A percentile compares a stretch with the other conserved stretches of the same genome.
Evolutionary conservation across 2,797 vertebrate species (phyloP).

Genomic region (Carapus acus): DNA sequence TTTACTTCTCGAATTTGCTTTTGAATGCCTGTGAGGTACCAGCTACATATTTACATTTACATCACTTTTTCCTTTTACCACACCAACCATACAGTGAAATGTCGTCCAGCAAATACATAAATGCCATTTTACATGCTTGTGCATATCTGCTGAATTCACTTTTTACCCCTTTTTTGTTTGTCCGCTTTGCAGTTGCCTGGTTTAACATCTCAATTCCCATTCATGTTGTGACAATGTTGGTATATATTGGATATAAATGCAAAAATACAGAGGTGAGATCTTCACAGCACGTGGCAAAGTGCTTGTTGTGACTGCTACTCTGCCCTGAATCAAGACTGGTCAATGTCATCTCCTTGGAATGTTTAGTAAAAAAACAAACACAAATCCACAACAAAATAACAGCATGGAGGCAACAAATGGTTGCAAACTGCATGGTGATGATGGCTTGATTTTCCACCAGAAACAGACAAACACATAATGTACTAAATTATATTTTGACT

Average conservation of each 20-base stretch:
- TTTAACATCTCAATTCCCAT: too few species aligned
- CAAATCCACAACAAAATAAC: background rate
- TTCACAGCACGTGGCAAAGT: too few species aligned
- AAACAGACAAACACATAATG: conserved; percentile 22
- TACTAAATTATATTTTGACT: conserved; percentile 20
- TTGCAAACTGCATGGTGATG: background rate
- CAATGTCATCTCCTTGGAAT: conserved; percentile 39
- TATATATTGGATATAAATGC: too few species aligned
- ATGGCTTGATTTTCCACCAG: too few species aligned
- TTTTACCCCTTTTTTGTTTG: too few species aligned
- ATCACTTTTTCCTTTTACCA: conserved; percentile 15
- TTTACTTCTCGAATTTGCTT: background rate
- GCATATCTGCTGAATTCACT: too few species aligned
- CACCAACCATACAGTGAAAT: conserved; percentile 3
- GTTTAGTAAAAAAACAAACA: conserved; percentile 4
- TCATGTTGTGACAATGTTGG: too few species aligned
- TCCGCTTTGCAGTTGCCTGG: too few species aligned
- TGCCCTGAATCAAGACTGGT: background rate
- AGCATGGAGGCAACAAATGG: conserved; percentile 14
- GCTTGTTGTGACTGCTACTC: too few species aligned
- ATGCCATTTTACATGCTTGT: too few species aligned
- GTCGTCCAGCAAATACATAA: background rate
- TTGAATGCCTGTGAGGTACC: conserved; percentile 8
- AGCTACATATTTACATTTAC: conserved; percentile 16
- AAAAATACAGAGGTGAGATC: too few species aligned